Base-by-base conservation (phyloP, 1,140 invertebrate species). In the Diprion similis region DNA sequence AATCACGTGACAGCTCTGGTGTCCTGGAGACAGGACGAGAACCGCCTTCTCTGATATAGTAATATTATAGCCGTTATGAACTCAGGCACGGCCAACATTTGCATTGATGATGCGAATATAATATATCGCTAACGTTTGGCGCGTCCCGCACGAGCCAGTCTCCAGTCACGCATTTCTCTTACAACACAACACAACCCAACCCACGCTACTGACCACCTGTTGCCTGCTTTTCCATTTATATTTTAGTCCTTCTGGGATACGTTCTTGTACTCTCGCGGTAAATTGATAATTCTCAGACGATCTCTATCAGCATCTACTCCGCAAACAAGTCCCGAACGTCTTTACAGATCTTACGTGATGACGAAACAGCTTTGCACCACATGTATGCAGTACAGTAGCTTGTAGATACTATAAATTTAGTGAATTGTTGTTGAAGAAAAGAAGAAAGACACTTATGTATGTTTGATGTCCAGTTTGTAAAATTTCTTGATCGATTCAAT, bases 211-310 rank as follows among this genome's bases (percentile, higher is more conserved):
- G 86, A 80, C 86, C 85, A 87, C 86, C 86, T 87, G 86, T 87
- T 87, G 86, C 86, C 81, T 86, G 86, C 86, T 81, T 80, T 80
- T 78, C 82, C 84, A 85, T 87, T 87, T 85, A 86, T 86, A 86
- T 86, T 87, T 87, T 83, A 86, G 83, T 82, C 77, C 75, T 73
- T 46, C 59, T 13, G 17, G 69, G 68, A 71, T 13, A 70, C 3
- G 37, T 24, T 46, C 18, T 45, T 15, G 46, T 46, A 46, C 66
- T 48, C n/a, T 8, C 13, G 59, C 10, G 73, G 13, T 37, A 71
- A 74, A 64, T 65, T 37, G 17, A 74, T 47, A 73, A 73, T 46
- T 45, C 37, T 10, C 48, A 64, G 70, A 24, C 45, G 46, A 66
- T 19, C 66, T 46, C 45, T 65, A 45, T 65, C 17, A 45, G 46